phyloP scores from a whole-genome alignment of 2,797 vertebrate genomes.

The Crax fasciolata region DNA sequence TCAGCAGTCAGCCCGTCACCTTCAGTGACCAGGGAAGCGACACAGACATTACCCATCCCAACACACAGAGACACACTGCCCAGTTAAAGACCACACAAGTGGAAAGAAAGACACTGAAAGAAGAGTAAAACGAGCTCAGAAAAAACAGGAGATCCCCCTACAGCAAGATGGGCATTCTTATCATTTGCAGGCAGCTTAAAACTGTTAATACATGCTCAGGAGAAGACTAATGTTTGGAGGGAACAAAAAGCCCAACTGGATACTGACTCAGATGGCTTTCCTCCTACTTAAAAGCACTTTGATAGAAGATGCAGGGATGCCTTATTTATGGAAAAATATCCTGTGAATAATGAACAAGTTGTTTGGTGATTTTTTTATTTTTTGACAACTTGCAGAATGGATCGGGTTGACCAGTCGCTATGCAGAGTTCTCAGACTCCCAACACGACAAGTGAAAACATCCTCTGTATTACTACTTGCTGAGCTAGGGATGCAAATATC shows the following conservation, averaged over 20 bases:
- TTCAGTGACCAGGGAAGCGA: neutral
- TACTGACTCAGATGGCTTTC: neutral
- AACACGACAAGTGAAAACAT: neutral
- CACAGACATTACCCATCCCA: accelerated
- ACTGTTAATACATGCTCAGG: neutral
- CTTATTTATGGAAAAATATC: neutral
- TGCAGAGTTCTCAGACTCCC: neutral
- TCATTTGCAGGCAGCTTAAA: neutral
- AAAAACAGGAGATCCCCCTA: neutral
- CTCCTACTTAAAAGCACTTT: neutral
- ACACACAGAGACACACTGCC: neutral
- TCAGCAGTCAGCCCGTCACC: neutral
- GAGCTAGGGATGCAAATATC: neutral
- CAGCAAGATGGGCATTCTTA: neutral
- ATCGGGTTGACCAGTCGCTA: neutral
- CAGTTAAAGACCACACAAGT: neutral
- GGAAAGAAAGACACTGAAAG: neutral
- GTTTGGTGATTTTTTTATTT: accelerated
- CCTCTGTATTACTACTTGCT: neutral
- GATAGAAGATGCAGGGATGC: neutral
- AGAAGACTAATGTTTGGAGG: neutral
- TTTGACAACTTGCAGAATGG: neutral
- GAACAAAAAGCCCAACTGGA: neutral
- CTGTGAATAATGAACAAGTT: neutral
- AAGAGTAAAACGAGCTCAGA: neutral